These are phyloP conservation scores for Chelonus formosanus DNA, from an alignment of 2,888 invertebrate genomes.

Conservation along the genomic window DNA sequence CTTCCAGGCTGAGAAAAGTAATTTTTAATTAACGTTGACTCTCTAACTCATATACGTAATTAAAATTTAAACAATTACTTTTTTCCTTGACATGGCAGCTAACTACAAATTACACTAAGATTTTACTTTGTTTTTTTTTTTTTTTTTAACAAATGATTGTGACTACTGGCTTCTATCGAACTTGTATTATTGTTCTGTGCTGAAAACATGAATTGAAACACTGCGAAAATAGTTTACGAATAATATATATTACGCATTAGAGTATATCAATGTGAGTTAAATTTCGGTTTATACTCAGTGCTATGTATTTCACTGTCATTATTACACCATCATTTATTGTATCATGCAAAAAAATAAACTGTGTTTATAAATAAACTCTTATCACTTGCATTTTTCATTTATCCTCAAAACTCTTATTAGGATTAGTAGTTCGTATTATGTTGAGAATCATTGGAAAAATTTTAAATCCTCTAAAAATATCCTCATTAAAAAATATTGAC, in stretches of 20 bases:
- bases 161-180: constrained; percentile 15
- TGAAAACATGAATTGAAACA: constrained; percentile 26
- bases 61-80: too few relatives aligned
- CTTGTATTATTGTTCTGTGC: constrained; percentile 6
- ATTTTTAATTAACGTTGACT: not conserved
- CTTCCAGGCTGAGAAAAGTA: constrained; percentile 1
- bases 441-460: too few relatives aligned
- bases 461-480: too few relatives aligned
- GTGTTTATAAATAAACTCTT: constrained; percentile 34
- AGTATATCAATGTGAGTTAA: constrained; percentile 46
- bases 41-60: not conserved
- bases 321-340: constrained; percentile 43
- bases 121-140: too few relatives aligned
- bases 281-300: constrained; percentile 63
- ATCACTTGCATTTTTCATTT: too few relatives aligned
- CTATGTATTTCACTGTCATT: constrained; percentile 65
- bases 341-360: constrained; percentile 36
- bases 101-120: constrained; percentile 3
- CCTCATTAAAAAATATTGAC: too few relatives aligned
- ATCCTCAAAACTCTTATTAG: not conserved
- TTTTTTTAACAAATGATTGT: constrained; percentile 21
- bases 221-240: constrained; percentile 32
- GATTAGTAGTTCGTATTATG: too few relatives aligned
- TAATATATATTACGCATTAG: constrained; percentile 35
- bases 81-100: constrained; percentile 10